Evolutionary conservation across 2,797 vertebrate species (phyloP).

Genomic region (Amblyopsis hoosieri): DNA sequence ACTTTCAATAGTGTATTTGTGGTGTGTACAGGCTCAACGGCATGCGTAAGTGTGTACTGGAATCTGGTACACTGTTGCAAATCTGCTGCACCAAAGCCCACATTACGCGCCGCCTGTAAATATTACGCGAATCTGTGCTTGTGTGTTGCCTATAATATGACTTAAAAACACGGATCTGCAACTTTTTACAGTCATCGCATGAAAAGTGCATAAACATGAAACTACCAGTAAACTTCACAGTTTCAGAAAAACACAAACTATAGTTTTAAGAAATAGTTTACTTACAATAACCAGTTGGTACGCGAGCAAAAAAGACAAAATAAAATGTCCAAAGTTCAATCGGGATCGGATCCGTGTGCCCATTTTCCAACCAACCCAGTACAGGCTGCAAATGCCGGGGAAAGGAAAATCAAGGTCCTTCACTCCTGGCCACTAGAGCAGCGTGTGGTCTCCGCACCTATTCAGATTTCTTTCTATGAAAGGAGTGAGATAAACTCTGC

Average conservation of each 20-base stretch:
- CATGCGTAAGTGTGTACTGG: constrained; percentile 18
- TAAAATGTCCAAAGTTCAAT: constrained; percentile 65
- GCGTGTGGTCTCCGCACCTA: constrained; percentile 36
- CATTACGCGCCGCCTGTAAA: constrained; percentile 28
- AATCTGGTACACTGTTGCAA: constrained; percentile 27
- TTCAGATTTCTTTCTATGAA: constrained; percentile 45
- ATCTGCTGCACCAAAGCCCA: constrained; percentile 15
- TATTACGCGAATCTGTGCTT: constrained; percentile 24
- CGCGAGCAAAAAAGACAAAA: constrained; percentile 65
- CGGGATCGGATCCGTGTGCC: constrained; percentile 66
- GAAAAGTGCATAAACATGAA: not conserved
- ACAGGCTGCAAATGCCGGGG: constrained; percentile 57
- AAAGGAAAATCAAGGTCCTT: constrained; percentile 56
- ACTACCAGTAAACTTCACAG: not conserved
- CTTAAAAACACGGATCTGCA: constrained; percentile 18
- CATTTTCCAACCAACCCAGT: constrained; percentile 75
- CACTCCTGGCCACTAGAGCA: constrained; percentile 54
- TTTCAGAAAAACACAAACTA: not conserved
- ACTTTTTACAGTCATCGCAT: constrained; percentile 1
- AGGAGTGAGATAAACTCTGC: constrained; percentile 38
- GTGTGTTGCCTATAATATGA: constrained; percentile 24
- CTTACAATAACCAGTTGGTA: constrained; percentile 78
- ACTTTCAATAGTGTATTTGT: constrained; percentile 56
- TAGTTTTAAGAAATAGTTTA: constrained; percentile 20
- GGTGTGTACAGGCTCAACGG: constrained; percentile 8